Conservation (phyloP, 2,888 invertebrate genomes). For the Trisateles emortualis region DNA sequence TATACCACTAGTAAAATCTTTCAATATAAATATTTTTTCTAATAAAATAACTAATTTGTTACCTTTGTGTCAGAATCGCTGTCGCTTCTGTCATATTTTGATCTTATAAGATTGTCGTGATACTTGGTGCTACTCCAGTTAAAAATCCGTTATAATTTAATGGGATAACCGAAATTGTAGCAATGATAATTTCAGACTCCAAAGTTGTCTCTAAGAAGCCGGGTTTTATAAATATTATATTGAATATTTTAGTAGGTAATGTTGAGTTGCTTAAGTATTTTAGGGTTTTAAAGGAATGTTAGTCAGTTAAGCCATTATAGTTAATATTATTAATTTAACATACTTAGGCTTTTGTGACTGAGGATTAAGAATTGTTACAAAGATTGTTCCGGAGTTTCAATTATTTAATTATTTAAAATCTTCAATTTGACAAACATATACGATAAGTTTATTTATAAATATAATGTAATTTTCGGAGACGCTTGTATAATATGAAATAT, state of each 20-base stretch:
- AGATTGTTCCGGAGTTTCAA: too few relatives aligned
- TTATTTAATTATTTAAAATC: too few relatives aligned
- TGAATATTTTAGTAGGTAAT: background rate
- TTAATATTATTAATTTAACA: too few relatives aligned
- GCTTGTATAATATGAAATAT: background rate
- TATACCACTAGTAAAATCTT: too few relatives aligned
- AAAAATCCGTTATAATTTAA: conserved; percentile 31
- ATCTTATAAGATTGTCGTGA: background rate
- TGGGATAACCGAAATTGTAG: conserved; percentile 19
- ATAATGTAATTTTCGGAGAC: too few relatives aligned
- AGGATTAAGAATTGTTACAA: too few relatives aligned
- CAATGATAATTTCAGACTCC: conserved; percentile 19
- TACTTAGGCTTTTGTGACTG: too few relatives aligned
- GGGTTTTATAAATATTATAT: conserved; percentile 16
- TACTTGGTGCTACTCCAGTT: conserved; percentile 22
- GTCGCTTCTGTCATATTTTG: background rate
- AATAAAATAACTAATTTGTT: too few relatives aligned
- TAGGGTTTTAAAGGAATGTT: background rate
- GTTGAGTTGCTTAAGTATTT: background rate
- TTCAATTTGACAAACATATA: too few relatives aligned
- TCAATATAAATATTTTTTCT: background rate
- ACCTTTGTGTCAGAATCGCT: too few relatives aligned
- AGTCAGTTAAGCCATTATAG: background rate
- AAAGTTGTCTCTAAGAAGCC: conserved; percentile 13
- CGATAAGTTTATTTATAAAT: too few relatives aligned